phyloP scores from a whole-genome alignment of 2,888 invertebrate genomes.

The Rutpela maculata region DNA sequence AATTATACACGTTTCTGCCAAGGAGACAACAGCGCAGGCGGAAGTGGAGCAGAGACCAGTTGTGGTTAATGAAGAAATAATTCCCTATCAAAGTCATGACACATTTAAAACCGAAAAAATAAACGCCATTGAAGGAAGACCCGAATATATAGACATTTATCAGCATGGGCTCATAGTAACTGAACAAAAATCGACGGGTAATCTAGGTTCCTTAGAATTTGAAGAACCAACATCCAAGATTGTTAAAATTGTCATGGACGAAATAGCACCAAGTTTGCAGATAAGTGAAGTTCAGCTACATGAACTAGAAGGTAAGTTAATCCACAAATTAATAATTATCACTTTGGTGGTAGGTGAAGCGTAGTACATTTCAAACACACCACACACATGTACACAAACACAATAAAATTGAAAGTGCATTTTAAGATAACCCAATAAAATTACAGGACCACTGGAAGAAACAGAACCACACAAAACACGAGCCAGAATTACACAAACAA shows the following conservation, averaged over 20 bases:
- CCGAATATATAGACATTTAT: slow-evolving; percentile 51
- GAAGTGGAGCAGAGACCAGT: slow-evolving; percentile 73
- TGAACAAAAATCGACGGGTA: slow-evolving; percentile 74
- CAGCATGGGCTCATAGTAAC: slow-evolving; percentile 75
- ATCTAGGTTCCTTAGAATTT: slow-evolving; percentile 73
- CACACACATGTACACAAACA: slow-evolving; percentile 52
- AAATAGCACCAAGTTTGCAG: slow-evolving; percentile 71
- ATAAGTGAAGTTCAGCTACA: slow-evolving; percentile 74
- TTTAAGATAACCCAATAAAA: slow-evolving; percentile 51
- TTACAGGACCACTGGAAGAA: slow-evolving; percentile 73
- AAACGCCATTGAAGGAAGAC: slow-evolving; percentile 62
- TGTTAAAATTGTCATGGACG: slow-evolving; percentile 70
- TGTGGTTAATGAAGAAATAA: slow-evolving; percentile 71
- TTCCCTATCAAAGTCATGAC: slow-evolving; percentile 68
- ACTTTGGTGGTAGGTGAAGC: slow-evolving; percentile 50
- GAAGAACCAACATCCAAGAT: slow-evolving; percentile 73
- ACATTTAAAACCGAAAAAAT: slow-evolving; percentile 63
- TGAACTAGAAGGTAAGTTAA: slow-evolving; percentile 75
- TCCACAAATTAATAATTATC: slow-evolving; percentile 40
- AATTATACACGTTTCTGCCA: slow-evolving; percentile 72
- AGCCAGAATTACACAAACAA: slow-evolving; percentile 70
- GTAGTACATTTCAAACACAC: slow-evolving; percentile 51
- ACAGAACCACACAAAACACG: slow-evolving; percentile 71
- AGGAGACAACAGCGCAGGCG: slow-evolving; percentile 72
- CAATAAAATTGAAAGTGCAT: slow-evolving; percentile 35